Evolutionary conservation across 2,113 vertebrate species (phyloP).

Genomic region (Melospiza melodia): DNA sequence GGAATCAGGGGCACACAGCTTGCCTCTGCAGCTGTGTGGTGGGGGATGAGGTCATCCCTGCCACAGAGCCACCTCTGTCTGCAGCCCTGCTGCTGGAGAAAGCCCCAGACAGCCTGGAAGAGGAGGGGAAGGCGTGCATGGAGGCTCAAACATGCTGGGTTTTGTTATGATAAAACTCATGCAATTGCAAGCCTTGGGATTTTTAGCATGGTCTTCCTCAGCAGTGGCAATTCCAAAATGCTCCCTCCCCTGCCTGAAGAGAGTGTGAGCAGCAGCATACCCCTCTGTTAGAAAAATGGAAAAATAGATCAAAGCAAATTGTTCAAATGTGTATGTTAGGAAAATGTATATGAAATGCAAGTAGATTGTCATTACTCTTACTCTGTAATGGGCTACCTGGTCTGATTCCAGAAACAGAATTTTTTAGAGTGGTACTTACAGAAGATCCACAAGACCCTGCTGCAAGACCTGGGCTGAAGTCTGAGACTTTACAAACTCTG

Average conservation of each 20-base stretch:
- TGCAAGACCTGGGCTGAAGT: background rate
- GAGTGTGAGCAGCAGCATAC: background rate
- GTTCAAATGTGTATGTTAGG: background rate
- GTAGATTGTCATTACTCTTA: background rate
- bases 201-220: background rate
- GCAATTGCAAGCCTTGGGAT: background rate
- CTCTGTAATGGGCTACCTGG: background rate
- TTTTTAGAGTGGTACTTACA: background rate
- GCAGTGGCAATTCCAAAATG: background rate
- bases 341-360: background rate
- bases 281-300: background rate
- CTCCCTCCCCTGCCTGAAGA: background rate
- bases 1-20: background rate
- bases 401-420: background rate
- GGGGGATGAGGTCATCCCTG: slow-evolving; percentile 46
- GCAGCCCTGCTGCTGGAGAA: background rate
- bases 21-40: slow-evolving; percentile 41
- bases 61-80: slow-evolving; percentile 53
- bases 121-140: background rate
- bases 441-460: background rate
- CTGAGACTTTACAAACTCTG: background rate
- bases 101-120: slow-evolving; percentile 24
- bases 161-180: background rate
- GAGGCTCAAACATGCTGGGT: background rate
- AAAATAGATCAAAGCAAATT: background rate